Evolutionary conservation across 1,140 invertebrate species (phyloP), one percentile per base, ranked within the genome.

Genomic region (Drosophila bifasciata): DNA sequence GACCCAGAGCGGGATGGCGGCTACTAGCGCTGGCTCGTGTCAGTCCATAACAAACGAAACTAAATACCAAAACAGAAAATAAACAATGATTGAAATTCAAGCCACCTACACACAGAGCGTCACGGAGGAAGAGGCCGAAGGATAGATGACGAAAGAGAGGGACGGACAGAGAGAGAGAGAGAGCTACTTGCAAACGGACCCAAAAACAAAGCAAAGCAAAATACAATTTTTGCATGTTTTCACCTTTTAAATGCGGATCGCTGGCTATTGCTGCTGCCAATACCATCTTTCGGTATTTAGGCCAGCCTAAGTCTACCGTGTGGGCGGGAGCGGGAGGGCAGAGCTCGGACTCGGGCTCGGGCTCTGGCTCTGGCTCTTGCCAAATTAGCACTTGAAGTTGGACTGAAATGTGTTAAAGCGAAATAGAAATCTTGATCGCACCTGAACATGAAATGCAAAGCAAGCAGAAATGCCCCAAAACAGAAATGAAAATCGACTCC

Each of bases 361-460:
- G n/a, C n/a, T n/a, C n/a, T n/a, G n/a, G n/a, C n/a, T n/a, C n/a
- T n/a, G n/a, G n/a, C n/a, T 49, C 40, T 53, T 50, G 45, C 46
- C 25, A 71, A 80, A 80, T 76, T 80, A 72, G 66, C 77, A 63
- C 60, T 71, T 50, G 28, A 56, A 58, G 32, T 48, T 50, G 52
- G 46, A 43, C 68, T 48, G 59, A 73, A 73, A 78, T 78, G 76
- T 79, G 76, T 79, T 79, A 79, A 79, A 66, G 64, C 66, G 44
- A 79, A 79, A 28, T 44, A 71, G 77, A 80, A 67, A 80, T 72
- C 77, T 69, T 56, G 46, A 76, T 45, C 52, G 55, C 40, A 48
- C 73, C 70, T 57, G 70, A 62, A 76, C 71, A 70, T 58, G 58
- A 66, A 77, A 64, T 60, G 48, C 60, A 52, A 80, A 66, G 19